Percentiles rank a stretch among this genome's conserved stretches.
These are phyloP conservation scores for Amblyopsis rosae DNA, from an alignment of 2,113 vertebrate genomes.

Conservation along the genomic window DNA sequence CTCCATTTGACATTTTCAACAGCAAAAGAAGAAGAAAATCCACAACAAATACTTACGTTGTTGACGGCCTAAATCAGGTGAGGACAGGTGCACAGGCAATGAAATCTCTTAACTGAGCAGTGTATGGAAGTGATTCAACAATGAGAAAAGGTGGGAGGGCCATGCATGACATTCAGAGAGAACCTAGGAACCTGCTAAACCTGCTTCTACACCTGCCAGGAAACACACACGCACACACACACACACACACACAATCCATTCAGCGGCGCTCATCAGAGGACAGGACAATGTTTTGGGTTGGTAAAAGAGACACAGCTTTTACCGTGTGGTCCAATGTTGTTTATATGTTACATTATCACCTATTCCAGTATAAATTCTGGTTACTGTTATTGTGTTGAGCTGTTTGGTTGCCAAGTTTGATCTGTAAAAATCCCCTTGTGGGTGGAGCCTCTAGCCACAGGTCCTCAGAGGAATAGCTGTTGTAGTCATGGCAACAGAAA, in stretches of 20 bases:
- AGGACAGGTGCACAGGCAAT: slow-evolving; percentile 63
- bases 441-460: slow-evolving; percentile 45
- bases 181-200: slow-evolving; percentile 64
- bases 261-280: slow-evolving; percentile 1
- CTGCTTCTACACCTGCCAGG: slow-evolving; percentile 65
- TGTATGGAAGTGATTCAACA: slow-evolving; percentile 51
- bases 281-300: not conserved
- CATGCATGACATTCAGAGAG: slow-evolving; percentile 47
- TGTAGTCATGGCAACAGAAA: slow-evolving; percentile 60
- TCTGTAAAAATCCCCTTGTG: slow-evolving; percentile 38
- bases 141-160: slow-evolving; percentile 45
- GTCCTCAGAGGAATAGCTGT: slow-evolving; percentile 38
- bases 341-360: not conserved
- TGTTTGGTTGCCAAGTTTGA: slow-evolving; percentile 40
- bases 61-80: slow-evolving; percentile 49
- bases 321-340: not conserved
- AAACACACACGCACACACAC: slow-evolving; percentile 50
- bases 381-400: slow-evolving; percentile 4
- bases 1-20: not conserved
- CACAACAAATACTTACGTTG: slow-evolving; percentile 59
- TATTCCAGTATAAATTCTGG: not conserved
- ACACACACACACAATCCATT: slow-evolving; percentile 13
- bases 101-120: slow-evolving; percentile 51
- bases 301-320: too few relatives aligned
- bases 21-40: slow-evolving; percentile 18